Evolutionary conservation across 2,113 vertebrate genomes (phyloP), one percentile per base, ranked within the genome.

Genomic region (Menidia beryllina): DNA sequence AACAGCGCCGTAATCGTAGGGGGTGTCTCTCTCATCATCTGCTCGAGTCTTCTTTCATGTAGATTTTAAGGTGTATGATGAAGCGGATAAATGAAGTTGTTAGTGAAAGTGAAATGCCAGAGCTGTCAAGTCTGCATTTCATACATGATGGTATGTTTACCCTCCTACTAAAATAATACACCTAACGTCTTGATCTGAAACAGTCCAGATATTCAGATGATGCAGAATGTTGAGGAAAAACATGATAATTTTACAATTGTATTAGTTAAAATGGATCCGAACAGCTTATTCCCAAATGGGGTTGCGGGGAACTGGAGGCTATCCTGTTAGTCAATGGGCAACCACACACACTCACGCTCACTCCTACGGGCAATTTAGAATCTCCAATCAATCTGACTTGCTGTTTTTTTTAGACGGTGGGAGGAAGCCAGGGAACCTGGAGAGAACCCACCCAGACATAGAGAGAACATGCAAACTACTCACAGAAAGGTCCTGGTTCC

Each of bases 21-120:
- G 57, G 65, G 69, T 63, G 75, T 76, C 67, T 86, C 69, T 89
- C 73, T 72, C 73, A 84, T 86, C 70, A 83, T 84, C 49, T 41
- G 61, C 51, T 71, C 53, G 53, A 41, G 3, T 36, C 67, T 72
- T 14, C 57, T 84, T 79, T 84, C 64, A 70, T 82, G 78, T 56
- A 13, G 74, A 83, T 71, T 79, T 75, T 56, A 80, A 69, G 36
- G 80, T 71, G 79, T 23, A 36, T 26, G 53, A 65, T 81, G 83
- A 88, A 84, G 58, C 81, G 85, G 85, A 87, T 88, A 71, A 47
- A 87, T 87, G 80, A 77, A 72, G 83, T 38, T 9, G 7, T 62
- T 59, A 88, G 82, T 81, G 50, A 69, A 55, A 49, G 62, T 69
- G 51, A 66, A 69, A 70, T 69, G 39, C 47, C 39, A 5, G 52